Evolutionary conservation across 2,888 invertebrate genomes (phyloP).

Genomic region (Hermodice carunculata): DNA sequence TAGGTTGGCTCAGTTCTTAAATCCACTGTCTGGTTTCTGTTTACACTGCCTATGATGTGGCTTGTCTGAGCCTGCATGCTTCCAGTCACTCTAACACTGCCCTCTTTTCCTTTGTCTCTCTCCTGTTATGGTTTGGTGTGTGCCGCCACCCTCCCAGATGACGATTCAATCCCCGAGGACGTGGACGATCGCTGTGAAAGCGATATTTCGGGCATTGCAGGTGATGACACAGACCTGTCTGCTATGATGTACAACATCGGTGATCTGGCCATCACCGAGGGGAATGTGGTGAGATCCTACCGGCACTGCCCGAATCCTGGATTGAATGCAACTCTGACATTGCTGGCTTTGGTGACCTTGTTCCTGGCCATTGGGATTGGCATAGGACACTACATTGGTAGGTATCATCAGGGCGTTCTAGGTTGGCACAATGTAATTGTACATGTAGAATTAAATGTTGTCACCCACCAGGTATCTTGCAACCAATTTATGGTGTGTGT

Average conservation of each 20-base stretch:
- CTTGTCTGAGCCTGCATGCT: too few relatives aligned
- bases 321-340: slow-evolving; percentile 29
- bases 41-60: too few relatives aligned
- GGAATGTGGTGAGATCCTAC: slow-evolving; percentile 32
- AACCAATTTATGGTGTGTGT: too few relatives aligned
- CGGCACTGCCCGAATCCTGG: slow-evolving; percentile 32
- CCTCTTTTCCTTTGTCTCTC: not conserved
- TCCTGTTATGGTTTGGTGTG: not conserved
- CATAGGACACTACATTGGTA: slow-evolving; percentile 39
- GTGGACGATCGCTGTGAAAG: slow-evolving; percentile 44
- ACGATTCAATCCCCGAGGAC: slow-evolving; percentile 30
- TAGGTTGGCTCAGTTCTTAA: too few relatives aligned
- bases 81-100: not conserved
- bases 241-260: slow-evolving; percentile 18
- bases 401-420: too few relatives aligned
- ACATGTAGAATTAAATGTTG: too few relatives aligned
- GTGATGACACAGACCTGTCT: slow-evolving; percentile 29
- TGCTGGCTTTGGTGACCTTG: slow-evolving; percentile 22
- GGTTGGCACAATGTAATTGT: too few relatives aligned
- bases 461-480: too few relatives aligned
- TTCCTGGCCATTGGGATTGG: slow-evolving; percentile 34
- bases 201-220: slow-evolving; percentile 42
- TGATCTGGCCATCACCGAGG: slow-evolving; percentile 26
- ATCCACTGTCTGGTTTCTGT: too few relatives aligned
- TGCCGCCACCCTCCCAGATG: slow-evolving; percentile 2